Base-by-base conservation (phyloP, 2,888 invertebrate species). In the Timema cristinae region DNA sequence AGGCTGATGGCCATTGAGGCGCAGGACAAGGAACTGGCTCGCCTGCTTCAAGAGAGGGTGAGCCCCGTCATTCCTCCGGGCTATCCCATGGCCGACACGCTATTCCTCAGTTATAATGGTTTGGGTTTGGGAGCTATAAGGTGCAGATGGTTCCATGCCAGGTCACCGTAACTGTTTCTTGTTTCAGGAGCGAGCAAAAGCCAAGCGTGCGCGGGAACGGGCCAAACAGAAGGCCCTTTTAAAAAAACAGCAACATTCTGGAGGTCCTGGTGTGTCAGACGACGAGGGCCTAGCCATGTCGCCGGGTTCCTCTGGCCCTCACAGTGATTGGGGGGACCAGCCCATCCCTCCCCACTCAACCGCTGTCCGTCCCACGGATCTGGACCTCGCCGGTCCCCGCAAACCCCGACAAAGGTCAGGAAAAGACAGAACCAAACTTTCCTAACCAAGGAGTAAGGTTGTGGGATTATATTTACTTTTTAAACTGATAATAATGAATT, bases 21-120 rank as follows among this genome's bases (percentile, higher is more conserved):
- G 0, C 92, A 92, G 80, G 92, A 93, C 79, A 89, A 91, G 74
- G 92, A 92, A 80, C 80, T 92, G 68, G 92, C 92, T 2, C 88
- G 89, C 80, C 86, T 92, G 83, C 81, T 93, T 66, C 92, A 92
- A 80, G 92, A 92, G 79, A 84, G 88, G 77, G 82, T 81, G 73
- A 75, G 75, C 75, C n/a, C 32, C 7, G 32, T 32, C 4, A 32
- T 32, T 32, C 32, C 32, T 32, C 32, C 32, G 1, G 32, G 32
- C 32, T 32, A 32, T 32, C 4, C 32, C 4, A 32, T 32, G 32
- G 32, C 1, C 32, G 32, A 32, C 32, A 4, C 32, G 1, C 32
- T 32, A 32, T 32, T 32, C 32, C 32, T 32, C 32, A 32, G 32
- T 4, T 32, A 32, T 32, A 32, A 32, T 32, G 32, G 32, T 32